Evolutionary conservation across 2,113 vertebrate species (phyloP), one percentile per base, ranked within the genome.

Genomic region (Cyprinus carpio): DNA sequence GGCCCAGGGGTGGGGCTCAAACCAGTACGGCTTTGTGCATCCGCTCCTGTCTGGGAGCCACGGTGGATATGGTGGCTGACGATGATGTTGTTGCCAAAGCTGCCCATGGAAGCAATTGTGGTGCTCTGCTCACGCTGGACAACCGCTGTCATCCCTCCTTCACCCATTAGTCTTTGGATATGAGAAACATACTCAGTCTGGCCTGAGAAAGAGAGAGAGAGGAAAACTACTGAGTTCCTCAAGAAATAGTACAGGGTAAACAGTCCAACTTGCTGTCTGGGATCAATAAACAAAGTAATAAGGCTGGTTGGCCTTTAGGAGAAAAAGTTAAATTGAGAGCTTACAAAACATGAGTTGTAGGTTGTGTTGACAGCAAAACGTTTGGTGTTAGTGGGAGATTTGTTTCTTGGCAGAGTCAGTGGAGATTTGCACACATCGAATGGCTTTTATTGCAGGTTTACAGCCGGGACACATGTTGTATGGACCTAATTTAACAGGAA

Each of bases 41-140:
- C 92, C 0, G 64, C 51, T 37, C 95, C 96, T 0, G 98, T 99
- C 93, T 99, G 97, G 49, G 98, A 99, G 92, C 97, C 96, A 0
- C 97, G 96, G 93, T 99, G 98, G 91, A 99, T 99, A 16, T 96
- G 95, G 87, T 99, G 98, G 87, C 98, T 98, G 90, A 99, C 97
- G 0, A 99, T 97, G 92, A 99, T 99, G 93, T 97, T 98, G 94
- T 99, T 99, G 74, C 98, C 98, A 1, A 99, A 99, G 89, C 98
- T 98, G 0, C 97, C 98, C 98, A 99, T 99, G 81, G 98, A 99
- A 0, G 98, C 98, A 96, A 97, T 98, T 87, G 98, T 99, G 91
- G 98, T 99, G 93, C 98, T 99, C 95, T 98, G 98, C 92, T 99
- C 98, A 62, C 98, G 93, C 93, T 99, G 98, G 10, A 99, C 98